Conservation (phyloP, 2,113 vertebrate species). For the Octodon degus region DNA sequence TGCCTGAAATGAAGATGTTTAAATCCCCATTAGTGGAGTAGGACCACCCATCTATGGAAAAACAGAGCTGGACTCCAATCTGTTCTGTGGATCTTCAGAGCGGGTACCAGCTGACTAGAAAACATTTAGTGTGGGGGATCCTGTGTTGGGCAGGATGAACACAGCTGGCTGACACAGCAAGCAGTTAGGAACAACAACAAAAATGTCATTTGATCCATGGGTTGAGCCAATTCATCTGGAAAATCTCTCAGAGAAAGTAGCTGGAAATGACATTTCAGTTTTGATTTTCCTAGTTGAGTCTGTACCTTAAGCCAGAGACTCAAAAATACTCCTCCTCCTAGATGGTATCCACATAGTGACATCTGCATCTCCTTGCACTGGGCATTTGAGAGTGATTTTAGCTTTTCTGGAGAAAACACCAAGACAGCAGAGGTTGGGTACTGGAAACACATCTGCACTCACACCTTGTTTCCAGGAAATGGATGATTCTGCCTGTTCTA, state of each 20-base stretch:
- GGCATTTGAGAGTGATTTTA: not conserved
- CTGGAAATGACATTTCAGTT: constrained; percentile 66
- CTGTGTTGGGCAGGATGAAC: constrained; percentile 7
- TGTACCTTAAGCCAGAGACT: constrained; percentile 24
- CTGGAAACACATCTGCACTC: not conserved
- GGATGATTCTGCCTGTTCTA: not conserved
- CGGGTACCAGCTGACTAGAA: constrained; percentile 57
- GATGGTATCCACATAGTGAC: constrained; percentile 23
- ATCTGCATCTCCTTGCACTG: not conserved
- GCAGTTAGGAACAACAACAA: constrained; percentile 13
- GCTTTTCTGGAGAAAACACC: not conserved
- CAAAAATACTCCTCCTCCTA: not conserved
- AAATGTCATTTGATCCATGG: constrained; percentile 52
- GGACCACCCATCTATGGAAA: constrained; percentile 50
- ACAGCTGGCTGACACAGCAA: constrained; percentile 71
- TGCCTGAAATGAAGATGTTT: constrained; percentile 64
- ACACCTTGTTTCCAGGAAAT: constrained; percentile 60
- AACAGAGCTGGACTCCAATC: constrained; percentile 58
- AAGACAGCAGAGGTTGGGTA: not conserved
- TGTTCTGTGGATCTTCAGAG: constrained; percentile 58
- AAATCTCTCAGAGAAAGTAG: constrained; percentile 52
- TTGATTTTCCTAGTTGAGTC: constrained; percentile 30
- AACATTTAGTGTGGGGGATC: not conserved
- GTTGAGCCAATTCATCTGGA: constrained; percentile 65
- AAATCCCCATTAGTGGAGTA: constrained; percentile 72